Conservation (phyloP, 2,888 invertebrate species). For the Micoletzkya japonica region DNA sequence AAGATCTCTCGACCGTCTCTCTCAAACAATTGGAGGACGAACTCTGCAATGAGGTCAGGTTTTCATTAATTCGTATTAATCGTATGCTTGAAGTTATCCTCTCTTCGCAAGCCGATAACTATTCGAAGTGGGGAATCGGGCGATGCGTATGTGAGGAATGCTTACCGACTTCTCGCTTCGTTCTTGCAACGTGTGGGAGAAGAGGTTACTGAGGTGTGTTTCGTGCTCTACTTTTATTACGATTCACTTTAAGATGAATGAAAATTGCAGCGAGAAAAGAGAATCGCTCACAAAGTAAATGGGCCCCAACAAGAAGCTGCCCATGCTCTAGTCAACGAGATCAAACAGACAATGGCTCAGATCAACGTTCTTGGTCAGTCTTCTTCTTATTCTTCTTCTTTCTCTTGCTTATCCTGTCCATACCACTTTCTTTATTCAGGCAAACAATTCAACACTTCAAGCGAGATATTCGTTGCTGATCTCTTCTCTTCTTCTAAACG, state of each 20-base stretch:
- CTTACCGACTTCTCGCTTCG: background rate
- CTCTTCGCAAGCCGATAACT: background rate
- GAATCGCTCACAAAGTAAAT: constrained; percentile 1
- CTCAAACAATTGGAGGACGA: constrained; percentile 1
- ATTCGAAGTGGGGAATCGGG: constrained; percentile 18
- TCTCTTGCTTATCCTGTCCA: background rate
- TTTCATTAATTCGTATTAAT: background rate
- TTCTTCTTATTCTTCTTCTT: background rate
- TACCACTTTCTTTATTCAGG: background rate
- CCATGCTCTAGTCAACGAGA: background rate
- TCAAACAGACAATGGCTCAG: background rate
- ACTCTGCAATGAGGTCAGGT: background rate
- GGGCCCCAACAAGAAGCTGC: background rate
- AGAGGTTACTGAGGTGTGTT: background rate
- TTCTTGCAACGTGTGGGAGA: background rate
- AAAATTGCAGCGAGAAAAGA: background rate
- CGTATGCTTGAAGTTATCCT: background rate
- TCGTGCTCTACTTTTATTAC: background rate
- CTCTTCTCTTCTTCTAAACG: constrained; percentile 14
- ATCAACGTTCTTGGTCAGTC: background rate
- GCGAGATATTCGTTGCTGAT: constrained; percentile 1
- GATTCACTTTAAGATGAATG: background rate
- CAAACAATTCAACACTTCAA: background rate
- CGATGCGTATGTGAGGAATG: background rate
- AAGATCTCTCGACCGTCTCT: background rate